phyloP scores from a whole-genome alignment of 2,888 invertebrate species.

The Aporophyla nigra region DNA sequence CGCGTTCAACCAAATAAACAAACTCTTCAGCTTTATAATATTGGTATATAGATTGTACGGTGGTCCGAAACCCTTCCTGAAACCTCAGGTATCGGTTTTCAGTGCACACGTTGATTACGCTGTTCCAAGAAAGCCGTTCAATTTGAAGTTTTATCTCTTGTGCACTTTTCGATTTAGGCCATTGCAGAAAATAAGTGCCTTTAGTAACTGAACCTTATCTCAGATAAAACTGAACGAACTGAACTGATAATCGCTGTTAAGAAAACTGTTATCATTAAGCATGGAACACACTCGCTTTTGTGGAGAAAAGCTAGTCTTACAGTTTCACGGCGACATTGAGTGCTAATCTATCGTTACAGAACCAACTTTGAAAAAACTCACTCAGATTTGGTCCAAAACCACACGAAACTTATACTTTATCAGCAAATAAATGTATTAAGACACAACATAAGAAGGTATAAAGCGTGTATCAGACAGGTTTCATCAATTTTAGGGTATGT shows the following conservation, averaged over 20 bases:
- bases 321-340: neutral
- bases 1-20: no score
- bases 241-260: slow-evolving; percentile 19
- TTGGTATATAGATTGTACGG: no score
- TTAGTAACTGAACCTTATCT: slow-evolving; percentile 30
- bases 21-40: no score
- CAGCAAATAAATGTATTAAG: no score
- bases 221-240: slow-evolving; percentile 7
- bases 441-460: no score
- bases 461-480: no score
- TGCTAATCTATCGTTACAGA: neutral
- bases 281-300: neutral
- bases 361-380: neutral
- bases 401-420: neutral
- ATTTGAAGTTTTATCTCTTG: neutral
- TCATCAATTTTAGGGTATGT: no score
- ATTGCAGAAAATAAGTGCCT: slow-evolving; percentile 25
- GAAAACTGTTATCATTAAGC: slow-evolving; percentile 17
- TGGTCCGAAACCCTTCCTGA: no score
- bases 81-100: no score
- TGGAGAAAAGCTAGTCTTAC: neutral
- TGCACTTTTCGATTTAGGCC: slow-evolving; percentile 28
- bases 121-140: neutral
- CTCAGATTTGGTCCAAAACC: neutral
- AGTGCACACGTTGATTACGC: neutral